Base-by-base conservation (phyloP, 2,113 vertebrate species). In the Pyxicephalus adspersus region DNA sequence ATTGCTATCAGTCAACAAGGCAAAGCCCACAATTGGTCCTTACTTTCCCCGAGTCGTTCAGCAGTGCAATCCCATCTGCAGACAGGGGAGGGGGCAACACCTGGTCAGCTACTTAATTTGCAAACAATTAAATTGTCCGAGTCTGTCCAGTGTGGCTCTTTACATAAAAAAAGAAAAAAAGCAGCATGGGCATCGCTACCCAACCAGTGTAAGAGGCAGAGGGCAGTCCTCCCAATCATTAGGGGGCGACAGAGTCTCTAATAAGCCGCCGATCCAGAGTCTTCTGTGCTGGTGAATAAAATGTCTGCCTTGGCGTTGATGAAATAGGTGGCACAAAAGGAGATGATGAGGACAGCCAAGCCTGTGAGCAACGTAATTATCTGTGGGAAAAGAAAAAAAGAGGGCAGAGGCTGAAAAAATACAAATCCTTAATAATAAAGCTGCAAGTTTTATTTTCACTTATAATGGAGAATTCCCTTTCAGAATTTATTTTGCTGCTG, bases 241-340 rank as follows among this genome's bases (percentile, higher is more conserved):
- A 17, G 52, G 68, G 60, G 13, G 76, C n/a, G 38, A 81, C 4
- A 45, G 18, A 20, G 17, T 26, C 73, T 26, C 97, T 92, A 98
- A 89, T 97, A 98, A 81, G 95, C 91, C 86, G 94, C 92, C 0
- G 84, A 84, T 64, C 92, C 86, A 0, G 93, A 88, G 64, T 97
- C 95, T 64, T 88, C 90, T 0, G 92, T 86, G 23, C 86, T 66
- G 70, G 92, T 92, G 84, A 99, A 99, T 2, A 99, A 93, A 0
- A 98, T 85, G 0, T 96, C 93, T 0, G 96, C 96, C 90, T 98
- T 98, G 64, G 95, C 92, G 51, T 95, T 98, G 91, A 98, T 85
- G 65, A 95, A 86, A 84, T 96, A 97, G 0, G 95, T 97, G 84
- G 94, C 77, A 13, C 94, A 16, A 7, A 99, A 91, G 0, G 97